Evolutionary conservation across 2,113 vertebrate genomes (phyloP), one percentile per base, ranked within the genome.

Genomic region (Pelecanoides urinatrix): DNA sequence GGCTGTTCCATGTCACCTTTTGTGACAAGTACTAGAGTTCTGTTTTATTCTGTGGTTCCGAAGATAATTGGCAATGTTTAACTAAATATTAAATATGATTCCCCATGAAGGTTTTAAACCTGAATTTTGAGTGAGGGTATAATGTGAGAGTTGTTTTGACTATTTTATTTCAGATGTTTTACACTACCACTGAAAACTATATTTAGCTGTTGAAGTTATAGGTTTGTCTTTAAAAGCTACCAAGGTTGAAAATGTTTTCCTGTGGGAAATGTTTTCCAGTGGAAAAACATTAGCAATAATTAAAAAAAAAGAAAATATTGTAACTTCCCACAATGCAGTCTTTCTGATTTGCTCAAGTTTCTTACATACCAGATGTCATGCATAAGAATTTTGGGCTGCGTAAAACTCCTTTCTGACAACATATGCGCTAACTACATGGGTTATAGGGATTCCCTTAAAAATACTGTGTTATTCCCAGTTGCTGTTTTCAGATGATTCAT

Each of bases 51-150:
- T 38, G 10, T 84, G 75, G 67, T 26, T 95, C 55, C 86, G 81
- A 77, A 88, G 76, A 78, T 87, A 94, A 94, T 14, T 86, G 76
- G 32, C 38, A 95, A 55, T 63, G 50, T 74, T 95, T 77, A 91
- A 94, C 72, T 92, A 94, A 95, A 82, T 75, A 92, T 88, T 78
- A 93, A 93, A 76, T 86, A 79, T 45, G 36, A 83, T 82, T 93
- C 71, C 62, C 30, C 27, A 25, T 25, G 23, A 88, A 88, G 86
- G 45, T 66, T 94, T 94, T 58, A 90, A 94, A 75, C 14, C 22
- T 75, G 77, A 90, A 80, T 70, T 88, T 86, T 92, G 81, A 85
- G 40, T 45, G 55, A 88, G 29, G 40, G n/a, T 49, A 61, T 63
- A 49, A 90, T 27, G 4, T 45, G 53, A 86, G 52, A 82, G 34